phyloP scores from a whole-genome alignment of 1,140 invertebrate species.

The Cydia amplana region DNA sequence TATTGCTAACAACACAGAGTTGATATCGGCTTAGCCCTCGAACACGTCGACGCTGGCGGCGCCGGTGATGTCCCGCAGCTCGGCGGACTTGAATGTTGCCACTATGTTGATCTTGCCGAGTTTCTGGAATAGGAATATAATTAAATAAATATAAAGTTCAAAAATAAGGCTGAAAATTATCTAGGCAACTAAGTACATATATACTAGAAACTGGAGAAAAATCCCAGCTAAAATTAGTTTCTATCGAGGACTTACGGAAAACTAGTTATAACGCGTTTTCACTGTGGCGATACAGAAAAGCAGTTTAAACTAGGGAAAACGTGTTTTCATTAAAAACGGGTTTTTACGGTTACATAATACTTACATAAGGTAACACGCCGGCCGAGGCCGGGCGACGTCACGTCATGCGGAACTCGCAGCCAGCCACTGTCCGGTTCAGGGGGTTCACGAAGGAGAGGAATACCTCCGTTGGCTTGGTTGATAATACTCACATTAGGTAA shows the following conservation, averaged over 20 bases:
- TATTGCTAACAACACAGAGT: conserved; percentile 30
- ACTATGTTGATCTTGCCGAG: conserved; percentile 76
- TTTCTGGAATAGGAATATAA: conserved; percentile 55
- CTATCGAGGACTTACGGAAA: too few relatives aligned
- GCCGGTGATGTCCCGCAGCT: conserved; percentile 84
- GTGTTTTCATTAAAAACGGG: too few relatives aligned
- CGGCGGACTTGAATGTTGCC: conserved; percentile 83
- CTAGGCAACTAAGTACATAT: too few relatives aligned
- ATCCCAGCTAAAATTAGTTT: too few relatives aligned
- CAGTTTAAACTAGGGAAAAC: too few relatives aligned
- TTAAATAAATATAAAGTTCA: not conserved
- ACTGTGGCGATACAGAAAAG: too few relatives aligned
- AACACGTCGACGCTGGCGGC: conserved; percentile 74
- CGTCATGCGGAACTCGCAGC: not conserved
- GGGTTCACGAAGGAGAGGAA: not conserved
- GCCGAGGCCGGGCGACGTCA: not conserved
- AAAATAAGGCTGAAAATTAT: too few relatives aligned
- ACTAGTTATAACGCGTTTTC: too few relatives aligned
- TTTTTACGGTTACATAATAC: too few relatives aligned
- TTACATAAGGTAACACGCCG: too few relatives aligned
- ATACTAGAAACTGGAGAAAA: too few relatives aligned
- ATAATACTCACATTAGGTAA: conserved; percentile 72
- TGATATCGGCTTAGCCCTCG: conserved; percentile 50
- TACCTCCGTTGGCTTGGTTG: too few relatives aligned
- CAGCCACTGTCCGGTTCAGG: not conserved